These are phyloP conservation scores for Willisornis vidua DNA, from an alignment of 2,113 vertebrate species.

Conservation along the genomic window DNA sequence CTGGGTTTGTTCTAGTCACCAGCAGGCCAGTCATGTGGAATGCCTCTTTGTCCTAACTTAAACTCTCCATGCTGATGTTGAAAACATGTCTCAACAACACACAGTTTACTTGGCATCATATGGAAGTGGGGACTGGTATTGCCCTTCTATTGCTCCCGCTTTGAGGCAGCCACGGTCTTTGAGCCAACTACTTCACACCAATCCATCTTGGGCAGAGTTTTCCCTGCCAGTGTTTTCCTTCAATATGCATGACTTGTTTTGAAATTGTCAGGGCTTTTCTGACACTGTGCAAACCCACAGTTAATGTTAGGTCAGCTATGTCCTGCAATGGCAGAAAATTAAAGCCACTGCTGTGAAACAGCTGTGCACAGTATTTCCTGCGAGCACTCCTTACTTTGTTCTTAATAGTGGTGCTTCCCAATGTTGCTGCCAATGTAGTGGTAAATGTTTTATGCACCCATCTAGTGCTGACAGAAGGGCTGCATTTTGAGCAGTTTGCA, in stretches of 20 bases:
- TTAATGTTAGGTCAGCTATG: neutral
- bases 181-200: neutral
- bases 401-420: neutral
- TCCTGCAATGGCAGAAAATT: neutral
- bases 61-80: neutral
- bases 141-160: neutral
- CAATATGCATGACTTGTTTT: neutral
- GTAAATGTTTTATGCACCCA: neutral
- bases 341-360: neutral
- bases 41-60: neutral
- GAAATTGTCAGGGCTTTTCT: neutral
- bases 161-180: neutral
- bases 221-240: neutral
- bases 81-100: neutral
- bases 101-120: neutral
- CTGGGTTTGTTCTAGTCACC: neutral
- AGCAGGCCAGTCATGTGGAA: neutral
- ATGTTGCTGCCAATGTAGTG: neutral
- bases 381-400: neutral
- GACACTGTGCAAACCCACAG: neutral
- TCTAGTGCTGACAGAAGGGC: neutral
- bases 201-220: rapidly evolving
- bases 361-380: neutral
- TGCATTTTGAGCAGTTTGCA: neutral
- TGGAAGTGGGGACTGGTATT: neutral